These are phyloP conservation scores for Saccostrea cuccullata DNA, from an alignment of 1,140 invertebrate genomes.

Conservation along the genomic window DNA sequence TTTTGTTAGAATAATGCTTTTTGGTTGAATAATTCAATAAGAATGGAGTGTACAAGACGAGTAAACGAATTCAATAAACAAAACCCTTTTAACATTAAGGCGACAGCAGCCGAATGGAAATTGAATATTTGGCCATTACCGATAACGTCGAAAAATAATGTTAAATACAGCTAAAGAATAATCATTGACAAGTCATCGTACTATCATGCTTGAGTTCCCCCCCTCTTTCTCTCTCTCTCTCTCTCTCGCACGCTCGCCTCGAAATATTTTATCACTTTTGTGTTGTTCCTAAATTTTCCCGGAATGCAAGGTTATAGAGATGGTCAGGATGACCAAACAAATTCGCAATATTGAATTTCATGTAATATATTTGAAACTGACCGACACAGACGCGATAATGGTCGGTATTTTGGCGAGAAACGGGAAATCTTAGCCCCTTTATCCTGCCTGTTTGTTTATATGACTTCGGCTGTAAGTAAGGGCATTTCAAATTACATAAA, in stretches of 20 bases:
- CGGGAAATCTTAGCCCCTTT: slow-evolving; percentile 31
- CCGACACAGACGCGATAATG: slow-evolving; percentile 9
- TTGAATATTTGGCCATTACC: slow-evolving; percentile 26
- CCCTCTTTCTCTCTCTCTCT: slow-evolving; percentile 1
- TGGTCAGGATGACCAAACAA: slow-evolving; percentile 34
- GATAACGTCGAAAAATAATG: background rate
- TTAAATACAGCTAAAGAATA: background rate
- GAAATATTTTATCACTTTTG: slow-evolving; percentile 31
- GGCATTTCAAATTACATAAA: slow-evolving; percentile 45
- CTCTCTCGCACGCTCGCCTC: background rate
- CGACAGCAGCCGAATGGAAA: background rate
- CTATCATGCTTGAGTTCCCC: background rate
- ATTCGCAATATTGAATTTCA: slow-evolving; percentile 42
- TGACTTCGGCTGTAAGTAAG: slow-evolving; percentile 41
- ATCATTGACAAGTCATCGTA: background rate
- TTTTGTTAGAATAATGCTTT: background rate
- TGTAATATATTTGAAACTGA: slow-evolving; percentile 35
- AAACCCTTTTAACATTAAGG: slow-evolving; percentile 9
- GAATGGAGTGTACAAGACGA: background rate
- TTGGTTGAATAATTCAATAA: background rate
- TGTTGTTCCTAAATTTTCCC: slow-evolving; percentile 7
- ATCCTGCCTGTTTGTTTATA: slow-evolving; percentile 39
- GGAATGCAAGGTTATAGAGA: slow-evolving; percentile 13
- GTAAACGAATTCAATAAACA: background rate
- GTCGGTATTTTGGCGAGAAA: background rate